Conservation (phyloP, 2,113 vertebrate species). For the Strix uralensis region DNA sequence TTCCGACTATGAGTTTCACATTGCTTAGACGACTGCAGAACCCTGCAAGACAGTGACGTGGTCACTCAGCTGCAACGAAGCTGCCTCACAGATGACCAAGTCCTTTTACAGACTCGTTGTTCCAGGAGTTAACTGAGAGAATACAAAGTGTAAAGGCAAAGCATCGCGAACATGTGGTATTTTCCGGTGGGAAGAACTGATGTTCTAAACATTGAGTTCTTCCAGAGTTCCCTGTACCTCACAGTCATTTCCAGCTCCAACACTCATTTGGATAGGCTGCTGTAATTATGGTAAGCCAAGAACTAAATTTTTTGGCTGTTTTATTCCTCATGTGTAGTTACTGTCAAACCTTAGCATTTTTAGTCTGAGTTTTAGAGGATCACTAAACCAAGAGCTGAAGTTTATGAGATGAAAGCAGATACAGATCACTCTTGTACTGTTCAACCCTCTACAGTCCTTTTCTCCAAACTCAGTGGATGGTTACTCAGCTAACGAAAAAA, state of each 20-base stretch:
- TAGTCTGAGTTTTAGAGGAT: not conserved
- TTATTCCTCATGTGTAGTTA: not conserved
- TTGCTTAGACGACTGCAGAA: not conserved
- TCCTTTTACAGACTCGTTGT: not conserved
- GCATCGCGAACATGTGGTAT: not conserved
- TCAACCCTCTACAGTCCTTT: not conserved
- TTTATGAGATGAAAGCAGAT: not conserved
- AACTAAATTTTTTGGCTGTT: not conserved
- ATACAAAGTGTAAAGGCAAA: not conserved
- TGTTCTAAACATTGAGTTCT: not conserved
- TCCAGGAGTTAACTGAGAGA: not conserved
- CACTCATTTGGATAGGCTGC: not conserved
- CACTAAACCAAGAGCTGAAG: not conserved
- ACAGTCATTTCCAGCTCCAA: not conserved
- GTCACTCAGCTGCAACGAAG: not conserved
- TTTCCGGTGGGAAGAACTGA: not conserved
- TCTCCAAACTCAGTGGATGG: not conserved
- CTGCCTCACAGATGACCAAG: not conserved
- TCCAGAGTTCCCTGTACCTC: not conserved
- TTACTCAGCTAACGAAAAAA: not conserved
- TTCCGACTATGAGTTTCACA: not conserved
- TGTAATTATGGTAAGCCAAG: not conserved
- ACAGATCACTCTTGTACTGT: not conserved
- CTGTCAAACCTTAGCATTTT: not conserved
- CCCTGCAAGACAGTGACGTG: not conserved